Evolutionary conservation across 1,140 invertebrate genomes (phyloP), one percentile per base, ranked within the genome.

Genomic region (Conus ventricosus): DNA sequence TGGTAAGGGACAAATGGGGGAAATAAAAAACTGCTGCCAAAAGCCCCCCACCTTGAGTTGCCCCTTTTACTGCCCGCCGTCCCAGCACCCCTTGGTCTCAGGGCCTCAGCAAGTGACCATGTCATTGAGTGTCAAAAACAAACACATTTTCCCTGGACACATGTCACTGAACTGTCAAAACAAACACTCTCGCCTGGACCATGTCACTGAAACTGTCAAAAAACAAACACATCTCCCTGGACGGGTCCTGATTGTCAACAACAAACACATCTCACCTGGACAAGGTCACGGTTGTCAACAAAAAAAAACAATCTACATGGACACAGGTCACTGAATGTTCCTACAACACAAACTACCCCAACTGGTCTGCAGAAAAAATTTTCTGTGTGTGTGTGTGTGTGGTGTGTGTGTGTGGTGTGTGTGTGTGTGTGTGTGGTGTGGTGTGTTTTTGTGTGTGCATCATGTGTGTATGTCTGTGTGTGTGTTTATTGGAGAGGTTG

Each of bases 51-150:
- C 94, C 93, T 95, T 94, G 63, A 95, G 88, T 85, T 95, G 94
- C 89, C 94, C 93, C 92, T 93, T 94, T 93, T 94, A 88, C 94
- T 94, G 10, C 94, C 94, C 94, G 90, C 0, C 91, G 91, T n/a
- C 94, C 94, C 25, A 95, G 89, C 11, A 95, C 94, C 94, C 94
- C 89, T 95, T 94, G 17, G 94, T 95, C 94, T 95, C 89, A 94
- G 89, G 51, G 94, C 94, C 87, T 95, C 94, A 53, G 94, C 94
- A 91, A 95, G 85, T 95, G 94, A 76, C 94, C 90, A 93, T 93
- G 83, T 95, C 94, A 92, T 94, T 94, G 51, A 95, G 82, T 94
- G 90, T 39, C 71, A 75, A 20, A 78, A 88, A 76, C 8, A 88
- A 13, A n/a, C n/a, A n/a, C n/a, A n/a, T n/a, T 39, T 3, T 39